These are phyloP conservation scores for Manis javanica DNA, from an alignment of 2,797 vertebrate genomes.

Conservation along the genomic window DNA sequence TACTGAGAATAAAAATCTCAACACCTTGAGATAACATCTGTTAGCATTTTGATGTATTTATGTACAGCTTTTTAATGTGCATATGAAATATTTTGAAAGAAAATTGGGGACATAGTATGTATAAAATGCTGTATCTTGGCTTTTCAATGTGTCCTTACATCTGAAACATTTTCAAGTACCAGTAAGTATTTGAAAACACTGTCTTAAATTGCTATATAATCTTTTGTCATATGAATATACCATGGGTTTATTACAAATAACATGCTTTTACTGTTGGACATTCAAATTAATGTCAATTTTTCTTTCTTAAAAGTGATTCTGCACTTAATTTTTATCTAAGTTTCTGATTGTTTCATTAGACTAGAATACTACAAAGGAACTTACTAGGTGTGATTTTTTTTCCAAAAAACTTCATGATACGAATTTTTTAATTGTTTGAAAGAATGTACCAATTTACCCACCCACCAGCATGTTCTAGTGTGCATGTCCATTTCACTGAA, in stretches of 20 bases:
- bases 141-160: constrained; percentile 8
- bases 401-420: not conserved
- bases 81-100: constrained; percentile 42
- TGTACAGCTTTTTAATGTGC: constrained; percentile 27
- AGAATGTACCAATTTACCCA: not conserved
- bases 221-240: not conserved
- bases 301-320: constrained; percentile 47
- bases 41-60: constrained; percentile 58
- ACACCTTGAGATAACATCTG: constrained; percentile 40
- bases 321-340: constrained; percentile 3
- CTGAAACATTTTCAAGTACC: constrained; percentile 39
- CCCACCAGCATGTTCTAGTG: not conserved
- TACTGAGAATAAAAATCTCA: constrained; percentile 65
- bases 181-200: constrained; percentile 42
- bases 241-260: constrained; percentile 1
- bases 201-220: constrained; percentile 23
- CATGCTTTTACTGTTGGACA: not conserved
- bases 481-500: constrained; percentile 27
- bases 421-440: constrained; percentile 2
- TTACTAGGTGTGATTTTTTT: not conserved
- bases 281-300: constrained; percentile 17
- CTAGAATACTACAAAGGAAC: not conserved
- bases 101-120: not conserved
- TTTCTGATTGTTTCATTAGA: constrained; percentile 39
- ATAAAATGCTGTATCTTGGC: not conserved